A percentile compares a stretch with the other conserved stretches of the same genome.
phyloP scores from a whole-genome alignment of 2,888 invertebrate genomes.

The Hemithea aestivaria region DNA sequence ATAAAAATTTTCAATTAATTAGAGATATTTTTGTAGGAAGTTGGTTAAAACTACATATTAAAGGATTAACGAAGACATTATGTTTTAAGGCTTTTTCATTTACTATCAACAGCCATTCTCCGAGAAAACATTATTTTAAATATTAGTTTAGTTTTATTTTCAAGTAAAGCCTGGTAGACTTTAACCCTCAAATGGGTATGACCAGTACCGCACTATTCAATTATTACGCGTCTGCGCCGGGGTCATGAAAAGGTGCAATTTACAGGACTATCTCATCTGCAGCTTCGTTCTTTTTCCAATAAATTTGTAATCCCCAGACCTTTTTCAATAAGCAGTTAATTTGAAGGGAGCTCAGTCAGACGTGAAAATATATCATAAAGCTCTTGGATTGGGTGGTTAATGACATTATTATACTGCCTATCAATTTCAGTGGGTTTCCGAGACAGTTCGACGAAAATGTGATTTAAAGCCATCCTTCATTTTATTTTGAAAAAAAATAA shows the following conservation, averaged over 20 bases:
- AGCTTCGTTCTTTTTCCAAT: conserved; percentile 38
- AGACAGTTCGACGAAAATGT: too few relatives aligned
- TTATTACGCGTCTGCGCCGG: conserved; percentile 13
- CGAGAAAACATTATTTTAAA: too few relatives aligned
- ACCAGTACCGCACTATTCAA: conserved; percentile 24
- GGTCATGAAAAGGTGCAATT: conserved; percentile 34
- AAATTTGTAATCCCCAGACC: conserved; percentile 45
- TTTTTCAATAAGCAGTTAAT: conserved; percentile 36
- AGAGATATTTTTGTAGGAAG: too few relatives aligned
- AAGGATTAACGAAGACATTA: too few relatives aligned
- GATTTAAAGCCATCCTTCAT: too few relatives aligned
- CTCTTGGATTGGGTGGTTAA: not conserved
- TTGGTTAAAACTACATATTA: too few relatives aligned
- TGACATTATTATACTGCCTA: not conserved
- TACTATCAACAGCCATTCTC: too few relatives aligned
- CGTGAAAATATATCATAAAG: conserved; percentile 18
- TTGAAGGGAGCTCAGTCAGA: conserved; percentile 32
- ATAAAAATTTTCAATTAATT: too few relatives aligned
- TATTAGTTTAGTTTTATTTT: too few relatives aligned
- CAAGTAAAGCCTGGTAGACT: not conserved
- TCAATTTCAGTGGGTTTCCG: too few relatives aligned
- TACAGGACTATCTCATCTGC: conserved; percentile 35
- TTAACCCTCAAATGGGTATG: conserved; percentile 3
- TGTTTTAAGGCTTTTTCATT: too few relatives aligned
- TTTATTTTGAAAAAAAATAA: too few relatives aligned